Percentiles rank a stretch among this genome's conserved stretches.
Evolutionary conservation across 2,113 vertebrate species (phyloP).

Genomic region (Numida meleagris): DNA sequence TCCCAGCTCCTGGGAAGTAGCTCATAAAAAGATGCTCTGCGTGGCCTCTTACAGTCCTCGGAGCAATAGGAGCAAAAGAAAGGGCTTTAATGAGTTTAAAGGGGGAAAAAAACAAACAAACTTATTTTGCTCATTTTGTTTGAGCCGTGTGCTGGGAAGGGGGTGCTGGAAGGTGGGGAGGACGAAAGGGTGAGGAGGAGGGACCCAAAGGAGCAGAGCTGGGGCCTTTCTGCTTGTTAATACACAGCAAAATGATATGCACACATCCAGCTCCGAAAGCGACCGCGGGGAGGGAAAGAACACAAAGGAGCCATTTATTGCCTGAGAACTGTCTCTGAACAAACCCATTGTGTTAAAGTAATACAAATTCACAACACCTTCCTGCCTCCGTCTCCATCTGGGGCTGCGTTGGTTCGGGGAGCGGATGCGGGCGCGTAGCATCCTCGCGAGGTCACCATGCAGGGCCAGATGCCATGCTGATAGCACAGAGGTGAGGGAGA

Average conservation of each 20-base stretch:
- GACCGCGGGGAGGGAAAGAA: conserved; percentile 24
- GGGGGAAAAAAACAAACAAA: no score
- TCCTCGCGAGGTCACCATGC: not conserved
- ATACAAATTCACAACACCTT: conserved; percentile 72
- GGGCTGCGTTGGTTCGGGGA: not conserved
- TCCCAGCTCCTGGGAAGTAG: conserved; percentile 45
- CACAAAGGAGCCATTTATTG: conserved; percentile 64
- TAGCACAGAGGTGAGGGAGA: conserved; percentile 12
- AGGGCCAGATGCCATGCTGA: not conserved
- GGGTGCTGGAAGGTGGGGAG: not conserved
- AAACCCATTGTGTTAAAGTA: conserved; percentile 68
- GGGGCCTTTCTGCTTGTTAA: not conserved
- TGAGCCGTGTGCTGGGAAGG: not conserved
- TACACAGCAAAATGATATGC: conserved; percentile 46
- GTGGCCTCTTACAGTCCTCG: not conserved
- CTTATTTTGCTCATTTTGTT: conserved; percentile 43
- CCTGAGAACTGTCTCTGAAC: conserved; percentile 71
- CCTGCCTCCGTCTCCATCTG: conserved; percentile 55
- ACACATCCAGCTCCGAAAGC: conserved; percentile 10
- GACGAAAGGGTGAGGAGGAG: not conserved
- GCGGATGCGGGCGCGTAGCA: not conserved
- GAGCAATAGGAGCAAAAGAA: not conserved
- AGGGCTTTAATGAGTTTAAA: not conserved
- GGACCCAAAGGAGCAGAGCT: not conserved
- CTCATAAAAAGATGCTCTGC: conserved; percentile 42